Conservation (phyloP, 1,140 invertebrate species). For the Oreohelix idahoensis region DNA sequence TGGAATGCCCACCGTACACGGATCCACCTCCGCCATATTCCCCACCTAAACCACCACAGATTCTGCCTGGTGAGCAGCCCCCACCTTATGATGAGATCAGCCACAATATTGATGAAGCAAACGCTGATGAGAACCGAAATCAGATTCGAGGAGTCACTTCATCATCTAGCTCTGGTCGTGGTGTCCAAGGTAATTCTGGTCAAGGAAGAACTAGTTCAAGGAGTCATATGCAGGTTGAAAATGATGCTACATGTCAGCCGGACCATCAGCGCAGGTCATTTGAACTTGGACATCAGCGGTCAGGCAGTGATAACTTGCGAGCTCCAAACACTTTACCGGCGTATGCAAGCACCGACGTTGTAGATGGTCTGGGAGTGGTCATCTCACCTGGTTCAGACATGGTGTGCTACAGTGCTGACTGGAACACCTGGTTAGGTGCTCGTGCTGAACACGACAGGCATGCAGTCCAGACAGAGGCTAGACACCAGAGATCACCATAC, state of each 20-base stretch:
- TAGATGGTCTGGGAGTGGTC: slow-evolving; percentile 12
- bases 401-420: background rate
- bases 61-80: slow-evolving; percentile 60
- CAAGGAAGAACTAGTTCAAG: background rate
- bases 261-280: background rate
- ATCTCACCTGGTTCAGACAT: slow-evolving; percentile 1
- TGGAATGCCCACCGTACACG: slow-evolving; percentile 68
- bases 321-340: background rate
- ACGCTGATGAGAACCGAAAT: slow-evolving; percentile 18
- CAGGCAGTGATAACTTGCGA: slow-evolving; percentile 28
- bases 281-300: slow-evolving; percentile 20
- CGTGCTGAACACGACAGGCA: background rate
- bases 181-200: background rate
- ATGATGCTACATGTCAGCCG: background rate
- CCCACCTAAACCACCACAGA: slow-evolving; percentile 65
- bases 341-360: slow-evolving; percentile 20
- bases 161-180: background rate
- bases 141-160: background rate
- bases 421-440: background rate
- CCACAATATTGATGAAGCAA: slow-evolving; percentile 15
- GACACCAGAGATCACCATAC: background rate
- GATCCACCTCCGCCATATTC: slow-evolving; percentile 71
- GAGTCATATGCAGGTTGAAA: background rate
- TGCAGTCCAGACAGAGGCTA: background rate
- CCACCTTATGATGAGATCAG: slow-evolving; percentile 68